Base-by-base conservation (phyloP, 2,888 invertebrate genomes). In the Scaptomyza tumidula region DNA sequence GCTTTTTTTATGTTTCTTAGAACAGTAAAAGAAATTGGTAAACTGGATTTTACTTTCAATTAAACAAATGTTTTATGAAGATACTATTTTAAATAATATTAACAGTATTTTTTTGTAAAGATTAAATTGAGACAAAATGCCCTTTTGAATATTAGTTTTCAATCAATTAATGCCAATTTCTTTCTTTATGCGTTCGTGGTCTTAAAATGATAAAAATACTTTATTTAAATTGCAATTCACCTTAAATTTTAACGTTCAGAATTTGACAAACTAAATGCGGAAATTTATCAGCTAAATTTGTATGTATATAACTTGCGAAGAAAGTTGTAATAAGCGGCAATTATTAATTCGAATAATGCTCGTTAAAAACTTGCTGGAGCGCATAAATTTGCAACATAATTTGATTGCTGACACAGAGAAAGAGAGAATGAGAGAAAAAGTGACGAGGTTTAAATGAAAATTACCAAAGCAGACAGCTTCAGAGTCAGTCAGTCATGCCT, bases 301-400 rank as follows among this genome's bases (percentile, higher is more conserved):
- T 19, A 10, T 63, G 49, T 37, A 63, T 24, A 6, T 48, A 46
- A 31, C 58, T 53, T 39, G 16, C 41, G 16, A 16, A 10, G 43
- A 44, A 44, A 53, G 43, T 43, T 39, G 29, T 58, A 64, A 68
- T 67, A 67, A 70, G 61, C 69, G 61, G 57, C 48, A 73, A 76
- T 85, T 74, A 87, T 74, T 83, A 86, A 83, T 86, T 81, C 60
- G 57, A 68, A 81, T 68, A 81, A 85, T 78, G 57, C 74, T 85
- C 82, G 78, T 83, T 83, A 81, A 81, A 78, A 85, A 81, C 57
- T 78, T 78, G 65, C 56, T 52, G 66, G 60, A 61, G 71, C 81
- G 67, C 64, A 82, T 78, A 71, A 87, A 82, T 78, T 72, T 16
- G 71, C 53, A 48, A 46, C 68, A 78, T 87, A 81, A 86, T 85